phyloP scores from a whole-genome alignment of 2,113 vertebrate genomes.

The Odocoileus virginianus region DNA sequence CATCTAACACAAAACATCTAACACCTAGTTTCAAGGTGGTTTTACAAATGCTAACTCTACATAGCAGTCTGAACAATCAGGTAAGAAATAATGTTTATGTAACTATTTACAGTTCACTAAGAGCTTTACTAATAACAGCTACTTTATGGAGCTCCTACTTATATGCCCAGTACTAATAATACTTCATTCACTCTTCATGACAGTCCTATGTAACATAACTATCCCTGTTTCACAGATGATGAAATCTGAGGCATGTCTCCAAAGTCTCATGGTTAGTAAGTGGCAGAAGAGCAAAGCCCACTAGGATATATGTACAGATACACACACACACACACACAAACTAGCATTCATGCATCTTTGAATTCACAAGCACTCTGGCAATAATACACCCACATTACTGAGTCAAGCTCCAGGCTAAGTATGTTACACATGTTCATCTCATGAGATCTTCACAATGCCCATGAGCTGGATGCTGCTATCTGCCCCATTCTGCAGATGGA shows the following conservation, averaged over 20 bases:
- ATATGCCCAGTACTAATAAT: background rate
- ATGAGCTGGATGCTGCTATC: background rate
- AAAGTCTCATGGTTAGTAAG: background rate
- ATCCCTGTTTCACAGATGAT: background rate
- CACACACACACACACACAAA: background rate
- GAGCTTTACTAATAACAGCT: background rate
- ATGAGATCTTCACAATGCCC: background rate
- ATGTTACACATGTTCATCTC: too few species aligned
- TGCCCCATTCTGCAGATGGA: background rate
- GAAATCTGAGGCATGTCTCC: background rate
- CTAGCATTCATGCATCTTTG: background rate
- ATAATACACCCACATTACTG: background rate
- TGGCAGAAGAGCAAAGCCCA: background rate
- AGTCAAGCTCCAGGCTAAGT: background rate
- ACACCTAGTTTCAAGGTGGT: background rate
- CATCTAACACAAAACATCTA: background rate
- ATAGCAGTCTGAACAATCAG: background rate
- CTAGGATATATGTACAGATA: background rate
- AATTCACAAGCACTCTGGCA: background rate
- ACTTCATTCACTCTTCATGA: background rate
- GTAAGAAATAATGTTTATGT: background rate
- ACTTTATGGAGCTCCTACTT: background rate
- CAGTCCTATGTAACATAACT: background rate
- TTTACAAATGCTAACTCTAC: background rate
- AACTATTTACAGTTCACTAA: background rate